Conservation (phyloP, 2,888 invertebrate species). For the Leptopilina myrica region DNA sequence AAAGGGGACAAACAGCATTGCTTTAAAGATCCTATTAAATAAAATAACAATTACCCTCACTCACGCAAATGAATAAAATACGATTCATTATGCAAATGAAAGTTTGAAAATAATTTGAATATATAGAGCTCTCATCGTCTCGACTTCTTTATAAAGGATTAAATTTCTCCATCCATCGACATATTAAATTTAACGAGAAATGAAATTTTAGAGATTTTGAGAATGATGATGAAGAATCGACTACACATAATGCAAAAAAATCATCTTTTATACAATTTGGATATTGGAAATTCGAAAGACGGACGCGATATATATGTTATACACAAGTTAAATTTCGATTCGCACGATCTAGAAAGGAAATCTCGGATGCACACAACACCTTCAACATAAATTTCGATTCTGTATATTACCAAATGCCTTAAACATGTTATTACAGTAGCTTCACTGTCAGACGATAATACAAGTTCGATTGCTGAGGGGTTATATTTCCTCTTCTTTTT, state of each 20-base stretch:
- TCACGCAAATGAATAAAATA: background rate
- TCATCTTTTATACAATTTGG: background rate
- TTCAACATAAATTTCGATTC: background rate
- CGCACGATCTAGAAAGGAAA: conserved; percentile 1
- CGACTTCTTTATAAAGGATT: background rate
- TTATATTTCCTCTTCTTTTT: background rate
- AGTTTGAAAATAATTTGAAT: background rate
- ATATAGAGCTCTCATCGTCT: background rate
- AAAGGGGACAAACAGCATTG: too few species aligned
- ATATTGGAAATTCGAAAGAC: background rate
- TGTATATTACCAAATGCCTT: background rate
- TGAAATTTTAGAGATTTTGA: conserved; percentile 8
- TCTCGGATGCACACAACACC: background rate
- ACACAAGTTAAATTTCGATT: background rate
- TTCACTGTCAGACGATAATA: background rate
- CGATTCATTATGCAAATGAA: background rate
- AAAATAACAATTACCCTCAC: background rate
- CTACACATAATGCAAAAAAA: conserved; percentile 16
- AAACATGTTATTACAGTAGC: conserved; percentile 8
- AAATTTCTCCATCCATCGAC: background rate
- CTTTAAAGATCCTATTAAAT: background rate
- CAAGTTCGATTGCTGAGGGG: conserved; percentile 7
- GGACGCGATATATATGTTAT: background rate
- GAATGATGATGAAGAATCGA: background rate
- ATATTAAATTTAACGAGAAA: conserved; percentile 23